These are phyloP conservation scores for Candoia aspera DNA, from an alignment of 2,113 vertebrate genomes.

Conservation along the genomic window DNA sequence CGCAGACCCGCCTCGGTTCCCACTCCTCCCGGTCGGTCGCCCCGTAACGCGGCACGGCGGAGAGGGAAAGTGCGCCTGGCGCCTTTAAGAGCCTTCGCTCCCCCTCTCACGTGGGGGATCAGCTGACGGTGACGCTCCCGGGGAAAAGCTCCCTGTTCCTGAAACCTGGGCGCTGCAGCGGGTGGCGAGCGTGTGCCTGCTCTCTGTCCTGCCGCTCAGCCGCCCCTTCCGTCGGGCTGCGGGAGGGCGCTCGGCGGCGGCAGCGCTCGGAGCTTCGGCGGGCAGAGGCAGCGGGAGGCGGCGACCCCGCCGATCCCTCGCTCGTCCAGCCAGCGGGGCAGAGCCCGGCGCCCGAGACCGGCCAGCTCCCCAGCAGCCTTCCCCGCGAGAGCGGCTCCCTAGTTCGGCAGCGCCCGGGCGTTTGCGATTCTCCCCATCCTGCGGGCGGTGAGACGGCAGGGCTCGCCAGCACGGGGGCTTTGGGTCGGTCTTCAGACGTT, in stretches of 20 bases:
- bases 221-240: background rate
- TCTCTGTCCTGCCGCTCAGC: background rate
- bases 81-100: slow-evolving; percentile 25
- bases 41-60: background rate
- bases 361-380: background rate
- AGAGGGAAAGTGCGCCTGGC: fast-evolving
- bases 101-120: slow-evolving; percentile 27
- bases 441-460: background rate
- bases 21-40: background rate
- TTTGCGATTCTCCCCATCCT: background rate
- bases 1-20: background rate
- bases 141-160: slow-evolving; percentile 25
- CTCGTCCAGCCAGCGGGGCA: background rate
- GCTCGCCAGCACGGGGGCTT: background rate
- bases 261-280: background rate
- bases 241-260: background rate
- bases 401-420: background rate
- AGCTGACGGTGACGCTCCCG: slow-evolving; percentile 36
- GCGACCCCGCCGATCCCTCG: background rate
- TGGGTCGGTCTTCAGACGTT: background rate
- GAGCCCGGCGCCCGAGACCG: background rate
- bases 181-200: background rate
- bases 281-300: background rate
- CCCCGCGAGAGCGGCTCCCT: background rate
- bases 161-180: slow-evolving; percentile 3